Evolutionary conservation across 2,888 invertebrate species (phyloP), one percentile per base, ranked within the genome.

Genomic region (Polyommatus iphigenia): DNA sequence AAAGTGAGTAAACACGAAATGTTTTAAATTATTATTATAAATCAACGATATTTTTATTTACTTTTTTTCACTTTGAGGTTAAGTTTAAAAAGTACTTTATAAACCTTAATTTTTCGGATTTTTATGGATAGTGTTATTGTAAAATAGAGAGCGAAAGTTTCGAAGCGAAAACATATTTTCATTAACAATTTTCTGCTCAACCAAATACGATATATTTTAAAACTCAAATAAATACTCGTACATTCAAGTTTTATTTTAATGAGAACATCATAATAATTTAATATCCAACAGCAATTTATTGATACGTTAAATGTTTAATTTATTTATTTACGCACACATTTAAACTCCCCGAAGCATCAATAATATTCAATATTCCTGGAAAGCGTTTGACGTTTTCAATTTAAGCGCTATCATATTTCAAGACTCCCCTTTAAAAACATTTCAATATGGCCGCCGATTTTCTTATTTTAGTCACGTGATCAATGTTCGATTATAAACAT

Each of bases 401-500:
- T 75, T 75, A 75, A 41, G 24, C 41, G 24, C 24, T 67, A 77
- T 67, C 62, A 62, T 77, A 67, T 76, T 62, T 6, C 29, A 41
- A 57, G 20, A 15, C 50, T 54, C 36, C 71, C 71, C 71, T 62
- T 76, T 76, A 54, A 77, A 79, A 77, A 79, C 36, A 71, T 76
- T 67, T 15, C 57, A 77, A 62, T 62, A 50, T 78, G 75, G 75
- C 75, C 50, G 75, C 75, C 75, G 57, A 72, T 75, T 78, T 77
- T 75, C 79, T 81, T 82, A 78, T 76, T 57, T 77, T 79, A 80
- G 89, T 83, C 92, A 91, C 92, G 92, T 91, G 91, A 83, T 89
- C 85, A 86, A 87, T 87, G 84, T 89, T 89, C 87, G 88, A 90
- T 90, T 90, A 90, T 87, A 89, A 88, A 87, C 89, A 89, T 88